Evolutionary conservation across 2,113 vertebrate genomes (phyloP).

Genomic region (Centropus bengalensis): DNA sequence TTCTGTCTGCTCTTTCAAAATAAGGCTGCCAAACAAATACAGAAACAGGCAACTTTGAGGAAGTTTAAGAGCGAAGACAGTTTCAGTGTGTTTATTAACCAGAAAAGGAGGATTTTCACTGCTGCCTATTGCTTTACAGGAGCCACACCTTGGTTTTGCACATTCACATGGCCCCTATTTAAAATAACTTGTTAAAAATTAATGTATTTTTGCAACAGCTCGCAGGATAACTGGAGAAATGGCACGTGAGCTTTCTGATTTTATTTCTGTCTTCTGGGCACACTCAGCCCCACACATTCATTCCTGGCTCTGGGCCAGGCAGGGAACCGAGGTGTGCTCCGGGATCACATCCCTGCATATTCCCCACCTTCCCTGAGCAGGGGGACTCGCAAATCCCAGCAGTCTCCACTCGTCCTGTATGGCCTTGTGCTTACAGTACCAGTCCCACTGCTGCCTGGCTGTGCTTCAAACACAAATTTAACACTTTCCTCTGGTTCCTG

Average conservation of each 20-base stretch:
- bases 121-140: not conserved
- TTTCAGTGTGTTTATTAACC: not conserved
- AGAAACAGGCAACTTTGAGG: not conserved
- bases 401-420: not conserved
- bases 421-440: not conserved
- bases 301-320: not conserved
- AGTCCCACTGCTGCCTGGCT: not conserved
- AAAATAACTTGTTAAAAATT: not conserved
- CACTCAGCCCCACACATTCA: not conserved
- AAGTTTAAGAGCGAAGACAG: not conserved
- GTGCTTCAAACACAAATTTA: not conserved
- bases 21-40: not conserved
- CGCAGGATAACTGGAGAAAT: not conserved
- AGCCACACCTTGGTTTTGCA: not conserved
- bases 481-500: not conserved
- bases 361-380: not conserved
- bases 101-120: not conserved
- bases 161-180: fast-evolving
- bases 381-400: not conserved
- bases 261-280: not conserved
- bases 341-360: fast-evolving
- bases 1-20: not conserved
- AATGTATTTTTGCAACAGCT: not conserved
- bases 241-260: not conserved
- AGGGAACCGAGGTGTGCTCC: not conserved